Evolutionary conservation across 1,140 invertebrate species (phyloP).

Genomic region (Drosophila willistoni): DNA sequence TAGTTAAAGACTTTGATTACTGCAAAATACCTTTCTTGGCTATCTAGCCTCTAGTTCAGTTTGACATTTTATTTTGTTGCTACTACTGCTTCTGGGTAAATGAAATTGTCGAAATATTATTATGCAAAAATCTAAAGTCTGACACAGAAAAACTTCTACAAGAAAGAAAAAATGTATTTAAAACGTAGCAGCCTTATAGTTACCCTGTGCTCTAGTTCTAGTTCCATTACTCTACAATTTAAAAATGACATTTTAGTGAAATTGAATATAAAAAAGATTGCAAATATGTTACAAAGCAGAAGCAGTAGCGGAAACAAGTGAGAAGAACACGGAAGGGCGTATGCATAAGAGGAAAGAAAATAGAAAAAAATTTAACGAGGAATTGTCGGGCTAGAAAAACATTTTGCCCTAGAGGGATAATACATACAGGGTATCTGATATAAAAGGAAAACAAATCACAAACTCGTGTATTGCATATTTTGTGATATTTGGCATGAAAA

Average conservation of each 20-base stretch:
- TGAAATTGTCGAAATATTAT: slow-evolving; percentile 6
- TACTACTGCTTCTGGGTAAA: background rate
- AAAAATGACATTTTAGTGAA: no score
- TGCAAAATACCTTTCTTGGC: slow-evolving; percentile 10
- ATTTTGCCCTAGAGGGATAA: background rate
- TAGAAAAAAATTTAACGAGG: no score
- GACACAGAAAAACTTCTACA: background rate
- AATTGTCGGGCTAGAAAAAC: background rate
- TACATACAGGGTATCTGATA: background rate
- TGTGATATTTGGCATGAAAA: slow-evolving; percentile 13
- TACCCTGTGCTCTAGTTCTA: background rate
- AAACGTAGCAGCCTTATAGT: background rate
- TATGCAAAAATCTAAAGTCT: background rate
- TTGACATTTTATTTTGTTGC: slow-evolving; percentile 8
- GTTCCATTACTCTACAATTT: no score
- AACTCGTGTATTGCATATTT: slow-evolving; percentile 9
- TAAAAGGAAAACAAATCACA: slow-evolving; percentile 10
- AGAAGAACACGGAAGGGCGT: no score
- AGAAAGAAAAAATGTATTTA: background rate
- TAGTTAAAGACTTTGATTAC: slow-evolving; percentile 12
- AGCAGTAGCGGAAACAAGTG: no score
- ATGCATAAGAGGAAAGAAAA: no score
- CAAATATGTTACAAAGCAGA: no score
- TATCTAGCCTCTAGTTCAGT: background rate
- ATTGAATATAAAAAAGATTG: no score